A percentile compares a stretch with the other conserved stretches of the same genome.
Evolutionary conservation across 2,888 invertebrate species (phyloP).

Genomic region (Drosophila borborema): DNA sequence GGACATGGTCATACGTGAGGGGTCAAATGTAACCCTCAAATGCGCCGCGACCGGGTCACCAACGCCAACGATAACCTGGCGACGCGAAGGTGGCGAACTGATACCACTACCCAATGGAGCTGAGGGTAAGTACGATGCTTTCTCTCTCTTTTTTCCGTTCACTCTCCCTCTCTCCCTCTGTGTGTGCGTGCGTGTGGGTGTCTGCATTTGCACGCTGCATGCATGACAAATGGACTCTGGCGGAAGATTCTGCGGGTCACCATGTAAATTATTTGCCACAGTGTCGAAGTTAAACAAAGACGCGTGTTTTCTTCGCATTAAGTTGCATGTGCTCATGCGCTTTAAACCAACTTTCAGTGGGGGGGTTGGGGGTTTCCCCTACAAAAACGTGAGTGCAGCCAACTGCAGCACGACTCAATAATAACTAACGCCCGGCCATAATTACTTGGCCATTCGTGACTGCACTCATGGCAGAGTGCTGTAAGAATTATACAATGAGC

Average conservation of each 20-base stretch:
- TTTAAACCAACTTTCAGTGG: constrained; percentile 34
- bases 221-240: constrained; percentile 60
- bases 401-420: constrained; percentile 24
- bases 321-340: constrained; percentile 45
- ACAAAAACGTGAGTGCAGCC: constrained; percentile 1
- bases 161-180: not conserved
- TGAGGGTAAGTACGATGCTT: constrained; percentile 87
- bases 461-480: not conserved
- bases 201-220: constrained; percentile 36
- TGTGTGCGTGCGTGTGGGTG: constrained; percentile 14
- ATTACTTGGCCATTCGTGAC: constrained; percentile 44
- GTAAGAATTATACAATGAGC: not conserved
- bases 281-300: constrained; percentile 52
- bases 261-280: constrained; percentile 58
- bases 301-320: constrained; percentile 57
- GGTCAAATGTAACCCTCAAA: constrained; percentile 92
- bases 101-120: constrained; percentile 89
- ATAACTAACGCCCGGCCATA: constrained; percentile 33
- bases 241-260: constrained; percentile 33
- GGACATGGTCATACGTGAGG: constrained; percentile 94
- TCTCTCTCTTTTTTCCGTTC: not conserved
- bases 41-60: constrained; percentile 97
- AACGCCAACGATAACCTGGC: constrained; percentile 94
- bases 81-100: constrained; percentile 91
- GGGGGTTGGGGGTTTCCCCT: constrained; percentile 8